These are phyloP conservation scores for Mus spicilegus DNA, from an alignment of 2,113 vertebrate species.

Conservation along the genomic window DNA sequence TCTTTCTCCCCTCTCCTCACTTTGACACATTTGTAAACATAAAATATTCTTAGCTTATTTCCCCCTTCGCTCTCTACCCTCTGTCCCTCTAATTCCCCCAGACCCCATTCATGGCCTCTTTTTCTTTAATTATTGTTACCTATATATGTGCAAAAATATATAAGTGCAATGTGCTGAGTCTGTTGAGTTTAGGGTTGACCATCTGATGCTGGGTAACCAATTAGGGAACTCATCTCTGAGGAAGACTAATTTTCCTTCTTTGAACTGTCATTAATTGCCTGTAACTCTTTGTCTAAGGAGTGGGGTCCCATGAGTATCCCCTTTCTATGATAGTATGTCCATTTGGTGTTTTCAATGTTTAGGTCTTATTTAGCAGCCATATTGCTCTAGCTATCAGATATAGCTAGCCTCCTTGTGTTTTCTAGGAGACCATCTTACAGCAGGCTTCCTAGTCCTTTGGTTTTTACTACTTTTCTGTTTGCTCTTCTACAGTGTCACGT, in stretches of 20 bases:
- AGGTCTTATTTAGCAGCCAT: background rate
- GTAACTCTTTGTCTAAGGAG: background rate
- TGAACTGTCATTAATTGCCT: background rate
- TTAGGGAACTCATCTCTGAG: background rate
- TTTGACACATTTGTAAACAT: background rate
- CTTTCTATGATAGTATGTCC: background rate
- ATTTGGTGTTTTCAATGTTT: background rate
- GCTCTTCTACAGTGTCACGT: background rate
- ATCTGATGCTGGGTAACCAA: background rate
- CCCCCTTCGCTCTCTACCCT: background rate
- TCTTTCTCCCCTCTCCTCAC: background rate
- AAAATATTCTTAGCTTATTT: background rate
- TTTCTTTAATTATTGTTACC: background rate
- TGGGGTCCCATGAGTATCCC: background rate
- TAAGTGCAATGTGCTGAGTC: background rate
- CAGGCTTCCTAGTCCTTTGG: background rate
- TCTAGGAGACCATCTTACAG: background rate
- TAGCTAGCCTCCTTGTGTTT: background rate
- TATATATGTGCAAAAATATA: background rate
- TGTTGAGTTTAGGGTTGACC: background rate
- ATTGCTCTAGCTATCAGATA: background rate
- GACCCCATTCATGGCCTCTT: background rate
- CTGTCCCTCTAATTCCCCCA: background rate
- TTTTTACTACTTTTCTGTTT: background rate
- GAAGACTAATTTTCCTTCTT: background rate